A percentile compares a stretch with the other conserved stretches of the same genome.
Conservation (phyloP, 2,888 invertebrate genomes). For the Molorchus minor region DNA sequence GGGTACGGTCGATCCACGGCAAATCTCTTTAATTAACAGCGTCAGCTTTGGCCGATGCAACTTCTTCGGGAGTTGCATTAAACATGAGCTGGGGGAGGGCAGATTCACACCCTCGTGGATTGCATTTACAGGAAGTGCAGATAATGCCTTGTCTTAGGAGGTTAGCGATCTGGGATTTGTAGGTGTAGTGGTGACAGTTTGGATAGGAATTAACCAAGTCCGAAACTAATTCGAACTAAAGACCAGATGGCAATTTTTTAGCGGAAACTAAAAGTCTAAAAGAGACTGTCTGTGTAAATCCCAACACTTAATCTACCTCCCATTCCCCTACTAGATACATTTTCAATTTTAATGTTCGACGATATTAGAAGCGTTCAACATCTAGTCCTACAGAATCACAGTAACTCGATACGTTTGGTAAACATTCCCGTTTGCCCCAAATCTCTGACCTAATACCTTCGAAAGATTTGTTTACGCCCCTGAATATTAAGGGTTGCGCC, state of each 20-base stretch:
- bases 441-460: not conserved
- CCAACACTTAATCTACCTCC: too few species aligned
- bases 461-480: conserved; percentile 16
- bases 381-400: not conserved
- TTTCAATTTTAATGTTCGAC: not conserved
- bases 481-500: conserved; percentile 13
- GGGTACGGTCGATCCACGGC: not conserved
- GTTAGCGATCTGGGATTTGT: too few species aligned
- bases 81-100: not conserved
- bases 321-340: too few species aligned
- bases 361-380: not conserved
- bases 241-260: too few species aligned
- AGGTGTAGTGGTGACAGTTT: too few species aligned
- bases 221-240: too few species aligned
- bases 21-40: not conserved
- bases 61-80: not conserved
- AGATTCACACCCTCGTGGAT: too few species aligned
- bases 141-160: too few species aligned
- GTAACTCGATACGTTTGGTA: not conserved
- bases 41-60: not conserved
- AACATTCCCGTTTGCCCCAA: not conserved
- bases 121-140: too few species aligned
- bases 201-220: too few species aligned
- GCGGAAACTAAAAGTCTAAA: too few species aligned
- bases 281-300: too few species aligned